Evolutionary conservation across 35 echinoderm and acorn worm genomes (phyloP).

Genomic region (Heliocidaris erythrogramma): DNA sequence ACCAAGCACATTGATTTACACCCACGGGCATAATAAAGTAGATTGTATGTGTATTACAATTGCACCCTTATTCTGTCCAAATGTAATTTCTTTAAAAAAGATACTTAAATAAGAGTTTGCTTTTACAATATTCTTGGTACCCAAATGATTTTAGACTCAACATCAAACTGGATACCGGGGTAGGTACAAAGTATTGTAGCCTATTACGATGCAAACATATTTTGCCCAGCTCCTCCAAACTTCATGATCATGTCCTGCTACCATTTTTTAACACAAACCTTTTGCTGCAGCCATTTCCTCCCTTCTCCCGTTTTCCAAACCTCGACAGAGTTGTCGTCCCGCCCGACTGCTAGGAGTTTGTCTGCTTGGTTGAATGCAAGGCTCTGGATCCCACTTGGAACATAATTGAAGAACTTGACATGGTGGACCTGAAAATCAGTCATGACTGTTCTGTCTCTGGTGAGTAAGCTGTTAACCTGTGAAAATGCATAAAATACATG

Average conservation of each 20-base stretch:
- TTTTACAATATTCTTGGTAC: background rate
- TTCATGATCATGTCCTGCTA: background rate
- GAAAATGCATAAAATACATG: too few relatives aligned
- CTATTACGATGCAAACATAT: too few relatives aligned
- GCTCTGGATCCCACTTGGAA: constrained; percentile 86
- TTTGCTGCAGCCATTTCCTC: constrained; percentile 80
- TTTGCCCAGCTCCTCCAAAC: too few relatives aligned
- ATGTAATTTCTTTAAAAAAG: background rate
- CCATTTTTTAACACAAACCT: constrained; percentile 57
- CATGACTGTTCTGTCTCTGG: constrained; percentile 50
- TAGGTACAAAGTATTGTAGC: too few relatives aligned
- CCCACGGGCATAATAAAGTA: too few relatives aligned
- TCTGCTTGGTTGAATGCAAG: constrained; percentile 66
- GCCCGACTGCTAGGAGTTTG: constrained; percentile 73
- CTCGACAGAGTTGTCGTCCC: constrained; percentile 80
- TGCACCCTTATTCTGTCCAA: background rate
- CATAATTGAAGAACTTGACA: constrained; percentile 90
- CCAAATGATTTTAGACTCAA: background rate
- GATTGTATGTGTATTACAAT: too few relatives aligned
- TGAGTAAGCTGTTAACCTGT: too few relatives aligned
- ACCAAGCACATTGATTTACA: too few relatives aligned
- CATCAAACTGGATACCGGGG: background rate
- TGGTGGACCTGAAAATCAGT: constrained; percentile 85
- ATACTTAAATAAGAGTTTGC: background rate
- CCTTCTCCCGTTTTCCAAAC: constrained; percentile 73